These are phyloP conservation scores for Ypsolopha sequella DNA, from an alignment of 2,888 invertebrate genomes.

Conservation along the genomic window DNA sequence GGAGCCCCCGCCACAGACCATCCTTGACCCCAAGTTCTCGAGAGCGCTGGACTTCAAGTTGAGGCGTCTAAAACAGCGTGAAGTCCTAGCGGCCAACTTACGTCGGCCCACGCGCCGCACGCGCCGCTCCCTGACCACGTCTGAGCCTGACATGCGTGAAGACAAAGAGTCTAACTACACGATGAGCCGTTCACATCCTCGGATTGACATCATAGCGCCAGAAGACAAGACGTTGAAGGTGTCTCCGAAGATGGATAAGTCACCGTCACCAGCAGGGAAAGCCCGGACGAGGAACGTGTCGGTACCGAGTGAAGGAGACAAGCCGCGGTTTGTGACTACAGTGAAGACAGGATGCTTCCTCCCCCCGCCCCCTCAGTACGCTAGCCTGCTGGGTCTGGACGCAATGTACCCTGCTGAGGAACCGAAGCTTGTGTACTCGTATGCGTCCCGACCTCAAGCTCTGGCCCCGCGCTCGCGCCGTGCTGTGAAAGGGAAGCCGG, in stretches of 20 bases:
- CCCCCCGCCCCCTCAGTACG: constrained; percentile 81
- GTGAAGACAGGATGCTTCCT: constrained; percentile 84
- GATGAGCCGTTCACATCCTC: constrained; percentile 38
- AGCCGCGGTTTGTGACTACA: constrained; percentile 82
- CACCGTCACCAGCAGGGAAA: constrained; percentile 23
- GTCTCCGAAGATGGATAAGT: constrained; percentile 26
- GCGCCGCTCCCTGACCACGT: constrained; percentile 32
- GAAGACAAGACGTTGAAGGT: constrained; percentile 21
- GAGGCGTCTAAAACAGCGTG: constrained; percentile 75
- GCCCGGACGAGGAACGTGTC: constrained; percentile 12
- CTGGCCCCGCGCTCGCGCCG: constrained; percentile 35
- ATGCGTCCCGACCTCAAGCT: constrained; percentile 74
- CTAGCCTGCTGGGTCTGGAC: constrained; percentile 73
- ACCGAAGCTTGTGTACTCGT: constrained; percentile 71
- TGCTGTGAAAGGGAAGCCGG: constrained; percentile 11
- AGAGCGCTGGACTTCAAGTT: constrained; percentile 80
- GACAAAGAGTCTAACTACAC: constrained; percentile 14
- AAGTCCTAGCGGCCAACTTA: constrained; percentile 43
- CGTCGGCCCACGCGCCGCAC: constrained; percentile 35
- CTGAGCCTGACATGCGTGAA: constrained; percentile 73
- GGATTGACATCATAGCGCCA: constrained; percentile 27
- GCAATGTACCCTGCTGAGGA: constrained; percentile 40
- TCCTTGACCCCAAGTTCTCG: constrained; percentile 71
- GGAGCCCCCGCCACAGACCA: constrained; percentile 21
- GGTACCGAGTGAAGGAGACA: constrained; percentile 20